These are phyloP conservation scores for Venturia canescens DNA, from an alignment of 1,140 invertebrate species.

Conservation along the genomic window DNA sequence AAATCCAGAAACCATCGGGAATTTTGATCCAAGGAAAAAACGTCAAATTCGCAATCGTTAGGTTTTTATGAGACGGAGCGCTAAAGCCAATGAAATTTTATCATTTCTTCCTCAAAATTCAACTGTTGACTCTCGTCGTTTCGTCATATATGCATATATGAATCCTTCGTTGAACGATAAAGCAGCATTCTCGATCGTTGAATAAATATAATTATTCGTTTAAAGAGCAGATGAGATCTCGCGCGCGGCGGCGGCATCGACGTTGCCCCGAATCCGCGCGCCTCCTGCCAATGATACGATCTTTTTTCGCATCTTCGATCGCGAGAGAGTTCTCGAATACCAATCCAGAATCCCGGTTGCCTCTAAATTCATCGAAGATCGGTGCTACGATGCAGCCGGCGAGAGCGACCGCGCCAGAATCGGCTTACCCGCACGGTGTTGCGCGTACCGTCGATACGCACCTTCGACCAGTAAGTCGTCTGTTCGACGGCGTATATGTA, in stretches of 20 bases:
- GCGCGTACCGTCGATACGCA: not conserved
- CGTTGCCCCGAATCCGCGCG: too few relatives aligned
- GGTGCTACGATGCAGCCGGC: slow-evolving; percentile 24
- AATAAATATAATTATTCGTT: too few relatives aligned
- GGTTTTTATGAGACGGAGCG: not conserved
- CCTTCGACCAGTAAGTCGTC: not conserved
- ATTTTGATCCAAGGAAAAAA: slow-evolving; percentile 38
- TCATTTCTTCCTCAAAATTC: not conserved
- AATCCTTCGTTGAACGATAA: too few relatives aligned
- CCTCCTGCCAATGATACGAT: too few relatives aligned
- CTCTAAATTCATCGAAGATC: slow-evolving; percentile 34
- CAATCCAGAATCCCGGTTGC: not conserved
- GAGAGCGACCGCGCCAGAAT: slow-evolving; percentile 35
- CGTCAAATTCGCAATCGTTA: slow-evolving; percentile 43
- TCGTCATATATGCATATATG: too few relatives aligned
- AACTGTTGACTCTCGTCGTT: not conserved
- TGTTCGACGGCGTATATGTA: too few relatives aligned
- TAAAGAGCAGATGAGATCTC: too few relatives aligned
- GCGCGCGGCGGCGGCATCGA: too few relatives aligned
- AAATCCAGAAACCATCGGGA: slow-evolving; percentile 36
- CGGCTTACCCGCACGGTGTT: not conserved
- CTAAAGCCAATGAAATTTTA: too few relatives aligned
- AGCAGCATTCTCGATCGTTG: too few relatives aligned
- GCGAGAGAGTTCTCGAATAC: slow-evolving; percentile 13
- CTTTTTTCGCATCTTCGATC: slow-evolving; percentile 25